phyloP scores from a whole-genome alignment of 2,113 vertebrate species.

The Dermatemys mawii region DNA sequence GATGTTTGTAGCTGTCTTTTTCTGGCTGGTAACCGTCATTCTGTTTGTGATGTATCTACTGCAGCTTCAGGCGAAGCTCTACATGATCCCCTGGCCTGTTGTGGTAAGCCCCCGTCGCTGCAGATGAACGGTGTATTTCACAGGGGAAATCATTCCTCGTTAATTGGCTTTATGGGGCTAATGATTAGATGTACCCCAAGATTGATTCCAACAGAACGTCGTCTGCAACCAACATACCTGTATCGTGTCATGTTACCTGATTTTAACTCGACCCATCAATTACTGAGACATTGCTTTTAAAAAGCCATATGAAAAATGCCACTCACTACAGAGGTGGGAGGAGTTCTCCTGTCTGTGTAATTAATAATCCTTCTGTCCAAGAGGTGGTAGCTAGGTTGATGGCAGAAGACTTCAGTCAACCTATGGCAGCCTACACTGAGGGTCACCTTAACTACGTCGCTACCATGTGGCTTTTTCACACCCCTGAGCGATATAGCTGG shows the following conservation, averaged over 20 bases:
- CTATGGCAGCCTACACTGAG: not conserved
- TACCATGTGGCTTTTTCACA: not conserved
- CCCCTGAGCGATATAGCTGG: not conserved
- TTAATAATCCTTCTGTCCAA: not conserved
- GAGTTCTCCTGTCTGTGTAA: not conserved
- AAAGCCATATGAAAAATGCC: not conserved
- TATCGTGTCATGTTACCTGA: not conserved
- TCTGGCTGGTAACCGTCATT: conserved; percentile 88
- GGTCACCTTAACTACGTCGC: not conserved
- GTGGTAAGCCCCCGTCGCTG: conserved; percentile 75
- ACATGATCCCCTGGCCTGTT: conserved; percentile 85
- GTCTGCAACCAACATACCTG: not conserved
- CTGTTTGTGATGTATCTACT: conserved; percentile 84
- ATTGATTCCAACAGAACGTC: not conserved
- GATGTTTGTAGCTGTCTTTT: conserved; percentile 90
- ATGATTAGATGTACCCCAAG: not conserved
- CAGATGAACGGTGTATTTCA: accelerated
- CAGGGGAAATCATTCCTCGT: not conserved
- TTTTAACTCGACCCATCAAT: not conserved
- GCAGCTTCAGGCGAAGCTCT: conserved; percentile 73
- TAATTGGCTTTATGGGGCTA: not conserved
- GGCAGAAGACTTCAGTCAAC: not conserved
- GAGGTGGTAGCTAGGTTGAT: not conserved
- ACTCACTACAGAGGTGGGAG: not conserved
- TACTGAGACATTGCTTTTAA: not conserved